Conservation (phyloP, 2,888 invertebrate genomes). For the Caenorhabditis sp. region DNA sequence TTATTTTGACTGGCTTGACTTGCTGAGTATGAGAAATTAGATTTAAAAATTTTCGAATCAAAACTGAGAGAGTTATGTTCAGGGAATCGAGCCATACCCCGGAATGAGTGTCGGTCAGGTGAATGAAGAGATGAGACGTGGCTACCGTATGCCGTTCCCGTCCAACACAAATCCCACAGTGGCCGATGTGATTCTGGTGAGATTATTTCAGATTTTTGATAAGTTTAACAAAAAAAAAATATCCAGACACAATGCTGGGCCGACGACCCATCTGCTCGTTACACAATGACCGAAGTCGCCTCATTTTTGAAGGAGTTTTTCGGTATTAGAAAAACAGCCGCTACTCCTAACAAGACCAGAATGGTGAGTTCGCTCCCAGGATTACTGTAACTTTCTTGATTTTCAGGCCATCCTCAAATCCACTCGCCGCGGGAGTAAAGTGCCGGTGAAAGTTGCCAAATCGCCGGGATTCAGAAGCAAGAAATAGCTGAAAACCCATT, state of each 20-base stretch:
- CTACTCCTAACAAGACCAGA: neutral
- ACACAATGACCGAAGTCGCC: slow-evolving; percentile 20
- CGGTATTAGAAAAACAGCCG: neutral
- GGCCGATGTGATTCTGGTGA: slow-evolving; percentile 15
- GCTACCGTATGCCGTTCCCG: slow-evolving; percentile 22
- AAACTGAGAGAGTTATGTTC: no score
- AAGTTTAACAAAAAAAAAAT: neutral
- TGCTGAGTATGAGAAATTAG: no score
- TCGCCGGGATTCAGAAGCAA: neutral
- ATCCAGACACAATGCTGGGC: slow-evolving; percentile 19
- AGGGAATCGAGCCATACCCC: slow-evolving; percentile 73
- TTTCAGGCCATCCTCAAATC: neutral
- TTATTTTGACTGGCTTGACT: no score
- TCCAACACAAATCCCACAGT: slow-evolving; percentile 11
- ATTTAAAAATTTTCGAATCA: no score
- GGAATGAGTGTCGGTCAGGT: slow-evolving; percentile 70
- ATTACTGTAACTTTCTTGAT: neutral
- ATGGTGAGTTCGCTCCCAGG: neutral
- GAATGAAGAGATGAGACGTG: slow-evolving; percentile 43
- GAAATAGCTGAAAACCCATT: neutral
- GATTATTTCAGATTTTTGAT: neutral
- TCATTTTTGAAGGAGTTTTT: slow-evolving; percentile 1
- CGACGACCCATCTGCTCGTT: slow-evolving; percentile 19
- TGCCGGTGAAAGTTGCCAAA: neutral
- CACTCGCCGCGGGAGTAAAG: neutral